These are phyloP conservation scores for Lepeophtheirus nordmannii DNA, from an alignment of 2,888 invertebrate species.

Conservation along the genomic window DNA sequence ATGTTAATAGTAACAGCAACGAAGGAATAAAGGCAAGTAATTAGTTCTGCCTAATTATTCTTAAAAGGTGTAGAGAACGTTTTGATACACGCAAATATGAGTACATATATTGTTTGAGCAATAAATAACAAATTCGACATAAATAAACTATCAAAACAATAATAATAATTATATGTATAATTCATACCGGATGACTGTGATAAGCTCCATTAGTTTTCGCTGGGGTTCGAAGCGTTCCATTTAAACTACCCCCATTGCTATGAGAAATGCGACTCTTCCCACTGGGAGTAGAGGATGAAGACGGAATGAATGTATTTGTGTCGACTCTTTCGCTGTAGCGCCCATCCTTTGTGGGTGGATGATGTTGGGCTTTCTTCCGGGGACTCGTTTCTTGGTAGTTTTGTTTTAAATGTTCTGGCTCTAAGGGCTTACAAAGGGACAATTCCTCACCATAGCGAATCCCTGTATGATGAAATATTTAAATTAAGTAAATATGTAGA, in stretches of 20 bases:
- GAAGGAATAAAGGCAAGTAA: too few relatives aligned
- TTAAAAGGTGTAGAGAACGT: too few relatives aligned
- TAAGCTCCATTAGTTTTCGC: constrained; percentile 7
- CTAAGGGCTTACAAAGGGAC: constrained; percentile 76
- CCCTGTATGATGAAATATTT: constrained; percentile 41
- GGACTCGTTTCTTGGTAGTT: constrained; percentile 43
- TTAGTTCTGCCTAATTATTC: too few relatives aligned
- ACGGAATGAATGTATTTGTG: constrained; percentile 65
- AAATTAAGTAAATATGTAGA: background rate
- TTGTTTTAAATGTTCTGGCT: constrained; percentile 63
- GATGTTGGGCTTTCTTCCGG: background rate
- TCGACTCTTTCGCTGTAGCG: constrained; percentile 38
- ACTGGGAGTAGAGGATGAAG: constrained; percentile 20
- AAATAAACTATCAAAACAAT: too few relatives aligned
- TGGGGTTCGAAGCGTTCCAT: constrained; percentile 18
- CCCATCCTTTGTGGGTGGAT: constrained; percentile 21
- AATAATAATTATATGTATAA: too few relatives aligned
- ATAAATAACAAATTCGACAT: too few relatives aligned
- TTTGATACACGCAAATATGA: too few relatives aligned
- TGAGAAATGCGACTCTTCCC: background rate
- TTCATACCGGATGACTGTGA: constrained; percentile 21
- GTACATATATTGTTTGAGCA: too few relatives aligned
- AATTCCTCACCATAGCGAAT: constrained; percentile 93
- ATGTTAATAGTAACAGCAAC: too few relatives aligned
- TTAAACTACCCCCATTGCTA: constrained; percentile 12